A percentile compares a stretch with the other conserved stretches of the same genome.
Conservation (phyloP, 2,888 invertebrate species). For the Willowsia nigromaculata region DNA sequence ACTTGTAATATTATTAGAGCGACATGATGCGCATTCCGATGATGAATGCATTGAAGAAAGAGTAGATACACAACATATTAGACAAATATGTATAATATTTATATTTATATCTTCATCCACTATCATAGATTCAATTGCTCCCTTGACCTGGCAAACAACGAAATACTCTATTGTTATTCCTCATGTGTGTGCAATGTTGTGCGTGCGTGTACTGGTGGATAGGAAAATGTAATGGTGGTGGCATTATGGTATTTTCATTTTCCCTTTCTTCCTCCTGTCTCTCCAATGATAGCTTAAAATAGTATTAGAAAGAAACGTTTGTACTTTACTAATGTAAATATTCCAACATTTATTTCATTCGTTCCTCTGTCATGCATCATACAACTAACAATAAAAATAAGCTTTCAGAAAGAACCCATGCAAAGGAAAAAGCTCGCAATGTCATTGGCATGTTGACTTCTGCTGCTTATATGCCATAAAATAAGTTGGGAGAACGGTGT, state of each 20-base stretch:
- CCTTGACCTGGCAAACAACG: slow-evolving; percentile 61
- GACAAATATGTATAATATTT: neutral
- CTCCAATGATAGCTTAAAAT: slow-evolving; percentile 24
- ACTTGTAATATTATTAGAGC: slow-evolving; percentile 62
- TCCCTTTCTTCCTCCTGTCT: neutral
- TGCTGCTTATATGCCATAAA: neutral
- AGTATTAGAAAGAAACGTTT: neutral
- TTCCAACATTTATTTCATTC: slow-evolving; percentile 14
- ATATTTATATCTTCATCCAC: neutral
- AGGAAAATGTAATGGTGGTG: neutral
- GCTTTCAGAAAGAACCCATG: neutral
- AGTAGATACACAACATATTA: too few relatives aligned
- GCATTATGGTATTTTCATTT: neutral
- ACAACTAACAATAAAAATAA: slow-evolving; percentile 30
- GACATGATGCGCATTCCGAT: slow-evolving; percentile 61
- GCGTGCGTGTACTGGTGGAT: slow-evolving; percentile 17
- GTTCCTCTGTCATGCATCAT: neutral
- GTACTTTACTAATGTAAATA: slow-evolving; percentile 14
- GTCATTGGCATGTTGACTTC: slow-evolving; percentile 49
- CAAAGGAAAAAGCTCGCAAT: slow-evolving; percentile 15
- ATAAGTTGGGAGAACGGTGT: neutral
- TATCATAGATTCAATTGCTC: slow-evolving; percentile 52
- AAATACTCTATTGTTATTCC: slow-evolving; percentile 58
- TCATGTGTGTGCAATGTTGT: slow-evolving; percentile 24
- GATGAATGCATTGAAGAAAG: slow-evolving; percentile 30